Conservation (phyloP, 1,140 invertebrate genomes). For the Colletes gigas region DNA sequence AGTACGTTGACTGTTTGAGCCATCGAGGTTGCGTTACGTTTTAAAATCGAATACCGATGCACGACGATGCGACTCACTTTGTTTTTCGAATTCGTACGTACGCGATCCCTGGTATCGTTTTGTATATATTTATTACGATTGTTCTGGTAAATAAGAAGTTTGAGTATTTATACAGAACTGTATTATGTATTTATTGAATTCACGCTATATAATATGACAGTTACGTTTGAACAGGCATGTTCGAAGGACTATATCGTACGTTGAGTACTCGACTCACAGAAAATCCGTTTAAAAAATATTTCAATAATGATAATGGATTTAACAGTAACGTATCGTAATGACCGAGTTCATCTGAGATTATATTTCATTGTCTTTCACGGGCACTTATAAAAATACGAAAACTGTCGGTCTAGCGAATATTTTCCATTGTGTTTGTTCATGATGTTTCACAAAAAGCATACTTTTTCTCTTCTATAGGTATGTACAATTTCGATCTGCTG, state of each 20-base stretch:
- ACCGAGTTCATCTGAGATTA: background rate
- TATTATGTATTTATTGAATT: constrained; percentile 41
- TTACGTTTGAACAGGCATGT: constrained; percentile 20
- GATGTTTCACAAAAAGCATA: background rate
- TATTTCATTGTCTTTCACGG: background rate
- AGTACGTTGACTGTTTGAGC: constrained; percentile 7
- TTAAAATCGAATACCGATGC: background rate
- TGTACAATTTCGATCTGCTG: background rate
- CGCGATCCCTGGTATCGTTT: constrained; percentile 11
- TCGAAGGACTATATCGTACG: constrained; percentile 10
- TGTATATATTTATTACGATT: constrained; percentile 40
- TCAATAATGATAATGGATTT: too few species aligned
- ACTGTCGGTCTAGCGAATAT: background rate
- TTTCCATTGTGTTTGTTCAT: too few species aligned
- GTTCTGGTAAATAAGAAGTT: constrained; percentile 13
- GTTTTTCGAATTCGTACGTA: background rate
- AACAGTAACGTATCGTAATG: background rate
- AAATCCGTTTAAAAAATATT: too few species aligned
- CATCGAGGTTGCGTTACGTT: constrained; percentile 31
- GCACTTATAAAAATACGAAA: background rate
- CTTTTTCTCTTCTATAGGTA: background rate
- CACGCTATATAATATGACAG: constrained; percentile 24
- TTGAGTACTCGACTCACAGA: background rate
- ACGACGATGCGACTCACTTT: background rate
- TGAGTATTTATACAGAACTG: constrained; percentile 24